These are phyloP conservation scores for Brachyhypopomus gauderio DNA, from an alignment of 2,113 vertebrate species.

Conservation along the genomic window DNA sequence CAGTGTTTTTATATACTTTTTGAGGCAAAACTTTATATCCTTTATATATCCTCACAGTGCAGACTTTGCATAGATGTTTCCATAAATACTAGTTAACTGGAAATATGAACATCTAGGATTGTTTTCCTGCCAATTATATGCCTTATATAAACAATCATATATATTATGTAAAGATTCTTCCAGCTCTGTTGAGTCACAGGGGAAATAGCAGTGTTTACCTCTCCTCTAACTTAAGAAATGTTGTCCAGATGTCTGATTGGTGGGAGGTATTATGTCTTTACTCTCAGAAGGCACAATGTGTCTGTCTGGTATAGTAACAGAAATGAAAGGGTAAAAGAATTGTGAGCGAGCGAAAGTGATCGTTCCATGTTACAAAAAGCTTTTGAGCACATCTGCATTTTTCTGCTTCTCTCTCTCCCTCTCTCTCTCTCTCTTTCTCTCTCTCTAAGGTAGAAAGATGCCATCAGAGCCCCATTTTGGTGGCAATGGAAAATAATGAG, in stretches of 20 bases:
- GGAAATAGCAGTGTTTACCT: background rate
- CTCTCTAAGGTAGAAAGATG: constrained; percentile 8
- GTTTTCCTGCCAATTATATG: too few species aligned
- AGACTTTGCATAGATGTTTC: background rate
- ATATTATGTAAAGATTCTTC: background rate
- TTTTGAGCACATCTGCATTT: background rate
- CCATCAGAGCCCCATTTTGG: constrained; percentile 14
- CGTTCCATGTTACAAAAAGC: constrained; percentile 5
- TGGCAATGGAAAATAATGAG: constrained; percentile 32
- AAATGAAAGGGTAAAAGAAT: background rate
- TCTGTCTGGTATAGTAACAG: background rate
- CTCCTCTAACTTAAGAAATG: background rate
- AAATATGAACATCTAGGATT: background rate
- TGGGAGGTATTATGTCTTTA: background rate
- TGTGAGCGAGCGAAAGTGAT: background rate
- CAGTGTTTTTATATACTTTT: too few species aligned
- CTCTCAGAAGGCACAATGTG: background rate
- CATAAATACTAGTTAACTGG: background rate
- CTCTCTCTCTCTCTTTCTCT: too few species aligned
- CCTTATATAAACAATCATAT: background rate
- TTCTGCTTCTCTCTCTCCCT: background rate
- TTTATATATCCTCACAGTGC: background rate
- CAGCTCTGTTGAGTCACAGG: background rate
- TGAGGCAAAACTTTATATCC: too few species aligned
- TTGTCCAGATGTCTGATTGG: background rate